Conservation (phyloP, 2,113 vertebrate species). For the Actenoides lindsayi region DNA sequence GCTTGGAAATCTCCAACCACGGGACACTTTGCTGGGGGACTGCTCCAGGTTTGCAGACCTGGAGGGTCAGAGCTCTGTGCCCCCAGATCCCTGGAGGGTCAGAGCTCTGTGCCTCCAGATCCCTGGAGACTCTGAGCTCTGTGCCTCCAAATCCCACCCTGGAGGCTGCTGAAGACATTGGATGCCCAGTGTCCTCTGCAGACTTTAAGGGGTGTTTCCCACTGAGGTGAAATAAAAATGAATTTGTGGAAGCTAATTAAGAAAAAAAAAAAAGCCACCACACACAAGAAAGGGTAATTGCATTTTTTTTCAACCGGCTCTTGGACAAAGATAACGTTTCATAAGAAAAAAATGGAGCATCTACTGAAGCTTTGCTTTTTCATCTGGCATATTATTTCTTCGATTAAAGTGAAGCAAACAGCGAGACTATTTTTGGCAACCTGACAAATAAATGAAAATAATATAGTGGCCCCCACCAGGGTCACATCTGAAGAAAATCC, state of each 20-base stretch:
- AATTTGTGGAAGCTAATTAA: background rate
- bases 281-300: background rate
- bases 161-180: background rate
- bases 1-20: background rate
- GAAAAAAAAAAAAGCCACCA: accelerated
- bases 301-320: background rate
- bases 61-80: background rate
- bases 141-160: background rate
- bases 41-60: background rate
- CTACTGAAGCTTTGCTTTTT: background rate
- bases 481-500: background rate
- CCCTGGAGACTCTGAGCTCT: too few species aligned
- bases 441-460: background rate
- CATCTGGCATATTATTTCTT: background rate
- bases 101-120: background rate
- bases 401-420: background rate
- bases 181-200: background rate
- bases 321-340: background rate
- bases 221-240: background rate
- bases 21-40: background rate
- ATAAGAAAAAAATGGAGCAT: background rate
- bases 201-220: background rate
- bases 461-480: background rate
- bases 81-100: background rate
- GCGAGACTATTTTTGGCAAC: background rate